Base-by-base conservation (phyloP, 2,888 invertebrate species). In the Pammene aurita region DNA sequence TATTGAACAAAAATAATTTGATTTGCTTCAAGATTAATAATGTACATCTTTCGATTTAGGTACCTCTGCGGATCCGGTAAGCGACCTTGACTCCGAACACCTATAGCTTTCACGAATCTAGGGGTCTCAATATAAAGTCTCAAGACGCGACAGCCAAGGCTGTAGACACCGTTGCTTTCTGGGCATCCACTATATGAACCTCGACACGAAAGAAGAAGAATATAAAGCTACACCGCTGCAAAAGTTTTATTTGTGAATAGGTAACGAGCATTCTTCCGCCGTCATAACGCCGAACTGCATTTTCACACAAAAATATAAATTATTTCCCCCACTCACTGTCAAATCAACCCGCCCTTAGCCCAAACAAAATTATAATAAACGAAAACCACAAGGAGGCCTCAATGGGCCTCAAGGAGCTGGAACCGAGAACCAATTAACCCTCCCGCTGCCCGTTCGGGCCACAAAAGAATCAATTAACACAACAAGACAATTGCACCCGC, bases 391-490 rank as follows among this genome's bases (percentile, higher is more conserved):
- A 69, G 58, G 54, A 55, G 44, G 41, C 35, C 52, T 57, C 67
- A 38, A 46, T 52, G 16, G 54, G 11, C 13, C 69, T 65, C 57
- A 34, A 66, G 60, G 16, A 54, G 54, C 26, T 11, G 10, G 44
- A 57, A 50, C 60, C 52, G 13, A 52, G 52, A 66, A 50, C 60
- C 61, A 66, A 70, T 70, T 70, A 70, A 70, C 58, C 65, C 50
- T 48, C 61, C 38, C 56, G 14, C 55, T 55, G 68, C 57, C 60
- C 87, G 84, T 86, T 88, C 85, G 86, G 78, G 73, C 75, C 81
- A 90, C 91, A 91, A 91, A 92, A 85, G 90, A 90, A 91, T 90
- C 89, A 88, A 90, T 92, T 91, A 90, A 76, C 75, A 77, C 80
- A 81, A 38, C 50, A 81, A 84, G 83, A 88, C 88, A 87, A 86